phyloP scores from a whole-genome alignment of 2,113 vertebrate genomes.

The Aplodontia rufa region DNA sequence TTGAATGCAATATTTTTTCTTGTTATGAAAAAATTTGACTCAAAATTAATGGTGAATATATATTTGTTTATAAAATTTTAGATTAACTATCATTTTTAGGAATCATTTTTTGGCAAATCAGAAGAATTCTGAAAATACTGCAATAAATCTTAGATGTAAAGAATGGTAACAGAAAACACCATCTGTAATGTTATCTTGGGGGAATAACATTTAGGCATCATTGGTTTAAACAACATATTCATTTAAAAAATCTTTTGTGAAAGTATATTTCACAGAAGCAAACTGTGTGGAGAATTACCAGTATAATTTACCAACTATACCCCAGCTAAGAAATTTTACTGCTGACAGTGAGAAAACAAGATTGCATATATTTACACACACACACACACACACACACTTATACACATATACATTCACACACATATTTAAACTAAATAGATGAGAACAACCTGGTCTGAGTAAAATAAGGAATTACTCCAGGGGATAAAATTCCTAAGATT shows the following conservation, averaged over 20 bases:
- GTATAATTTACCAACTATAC: background rate
- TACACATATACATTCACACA: too few relatives aligned
- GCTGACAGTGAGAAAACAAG: background rate
- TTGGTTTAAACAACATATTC: background rate
- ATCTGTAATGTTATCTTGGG: background rate
- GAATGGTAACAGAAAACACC: background rate
- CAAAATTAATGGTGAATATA: background rate
- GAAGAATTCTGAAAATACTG: conserved; percentile 7
- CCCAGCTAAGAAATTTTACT: background rate
- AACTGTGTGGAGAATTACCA: background rate
- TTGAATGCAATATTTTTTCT: background rate
- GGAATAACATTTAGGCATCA: background rate
- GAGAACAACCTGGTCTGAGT: background rate
- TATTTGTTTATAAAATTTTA: background rate
- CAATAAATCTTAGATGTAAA: background rate
- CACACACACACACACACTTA: too few relatives aligned
- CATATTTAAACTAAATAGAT: background rate
- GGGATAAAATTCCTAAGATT: too few relatives aligned
- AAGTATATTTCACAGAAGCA: background rate
- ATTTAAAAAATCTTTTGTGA: background rate
- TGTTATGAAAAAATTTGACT: background rate
- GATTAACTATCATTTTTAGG: background rate
- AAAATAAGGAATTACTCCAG: background rate
- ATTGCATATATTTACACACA: too few relatives aligned
- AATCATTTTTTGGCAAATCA: background rate